phyloP scores from a whole-genome alignment of 2,113 vertebrate genomes.

The Ardeotis arabs region DNA sequence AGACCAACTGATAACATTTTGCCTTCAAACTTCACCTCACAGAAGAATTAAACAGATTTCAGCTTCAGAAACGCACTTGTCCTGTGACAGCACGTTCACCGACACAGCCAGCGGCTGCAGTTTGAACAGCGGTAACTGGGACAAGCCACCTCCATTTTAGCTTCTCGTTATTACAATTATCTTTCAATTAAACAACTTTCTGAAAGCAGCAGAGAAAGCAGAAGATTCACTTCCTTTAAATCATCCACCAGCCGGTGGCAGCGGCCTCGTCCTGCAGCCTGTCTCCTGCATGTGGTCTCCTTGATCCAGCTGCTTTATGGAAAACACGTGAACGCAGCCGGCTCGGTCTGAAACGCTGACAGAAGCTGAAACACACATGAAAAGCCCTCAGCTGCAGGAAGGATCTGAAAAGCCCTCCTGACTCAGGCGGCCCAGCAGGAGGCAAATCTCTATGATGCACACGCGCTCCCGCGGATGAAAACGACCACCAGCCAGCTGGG shows the following conservation, averaged over 20 bases:
- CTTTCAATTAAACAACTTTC: not conserved
- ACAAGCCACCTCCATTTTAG: not conserved
- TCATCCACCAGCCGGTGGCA: not conserved
- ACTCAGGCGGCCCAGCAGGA: not conserved
- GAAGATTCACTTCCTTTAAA: not conserved
- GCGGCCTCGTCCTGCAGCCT: not conserved
- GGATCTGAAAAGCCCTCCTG: not conserved
- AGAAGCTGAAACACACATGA: not conserved
- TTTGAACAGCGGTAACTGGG: not conserved
- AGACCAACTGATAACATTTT: not conserved
- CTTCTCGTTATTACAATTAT: not conserved
- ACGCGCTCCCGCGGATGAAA: not conserved
- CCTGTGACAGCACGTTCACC: not conserved
- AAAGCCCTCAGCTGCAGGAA: not conserved
- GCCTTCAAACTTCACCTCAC: not conserved
- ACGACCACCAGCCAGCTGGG: not conserved
- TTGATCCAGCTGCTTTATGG: not conserved
- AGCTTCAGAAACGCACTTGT: not conserved
- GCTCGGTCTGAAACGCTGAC: not conserved
- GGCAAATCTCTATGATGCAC: not conserved
- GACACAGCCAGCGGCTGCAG: not conserved
- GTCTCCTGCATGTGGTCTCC: not conserved
- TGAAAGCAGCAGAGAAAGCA: not conserved
- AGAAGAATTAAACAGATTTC: not conserved
- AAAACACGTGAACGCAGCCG: not conserved